Evolutionary conservation across 2,888 invertebrate genomes (phyloP), one percentile per base, ranked within the genome.

Genomic region (Epistrophe eligans): DNA sequence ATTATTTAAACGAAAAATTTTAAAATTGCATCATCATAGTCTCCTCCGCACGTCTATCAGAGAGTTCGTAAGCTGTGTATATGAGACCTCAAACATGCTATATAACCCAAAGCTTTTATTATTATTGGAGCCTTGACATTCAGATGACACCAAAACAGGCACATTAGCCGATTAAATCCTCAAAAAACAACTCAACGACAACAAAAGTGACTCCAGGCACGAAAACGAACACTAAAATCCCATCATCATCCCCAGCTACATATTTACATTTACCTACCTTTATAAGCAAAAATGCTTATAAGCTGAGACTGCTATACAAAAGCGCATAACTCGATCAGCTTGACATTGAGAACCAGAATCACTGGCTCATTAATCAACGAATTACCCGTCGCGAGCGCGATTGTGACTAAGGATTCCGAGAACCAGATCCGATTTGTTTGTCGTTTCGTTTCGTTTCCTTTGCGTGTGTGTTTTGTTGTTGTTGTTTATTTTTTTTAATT

Each of bases 291-390:
- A 32, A 28, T 48, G 66, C 32, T 48, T 35, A 6, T 38, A 62
- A 52, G 50, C 50, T 28, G 24, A 62, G 40, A 55, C n/a, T 70
- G 70, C 70, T 70, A 70, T 70, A 60, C 67, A 79, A 76, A 87
- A 80, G 79, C 87, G 76, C 87, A 87, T 87, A 87, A 87, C 83
- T 83, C 71, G 87, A 79, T 79, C 87, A 62, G 87, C 83, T 72
- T 87, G 87, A 87, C 87, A 87, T 87, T 87, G 87, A 87, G 83
- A 87, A 87, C 87, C 87, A 83, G 79, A 87, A 79, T 79, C 87
- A 79, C 77, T 77, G 84, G 88, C 71, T 84, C 88, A 84, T 88
- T 88, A 88, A 88, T 88, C 88, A 88, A 84, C 84, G 88, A 88
- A 88, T 88, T 80, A 88, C 87, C 84, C 88, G 79, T 80, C 84